Base-by-base conservation (phyloP, 2,797 vertebrate genomes). In the Muscicapa comitata region DNA sequence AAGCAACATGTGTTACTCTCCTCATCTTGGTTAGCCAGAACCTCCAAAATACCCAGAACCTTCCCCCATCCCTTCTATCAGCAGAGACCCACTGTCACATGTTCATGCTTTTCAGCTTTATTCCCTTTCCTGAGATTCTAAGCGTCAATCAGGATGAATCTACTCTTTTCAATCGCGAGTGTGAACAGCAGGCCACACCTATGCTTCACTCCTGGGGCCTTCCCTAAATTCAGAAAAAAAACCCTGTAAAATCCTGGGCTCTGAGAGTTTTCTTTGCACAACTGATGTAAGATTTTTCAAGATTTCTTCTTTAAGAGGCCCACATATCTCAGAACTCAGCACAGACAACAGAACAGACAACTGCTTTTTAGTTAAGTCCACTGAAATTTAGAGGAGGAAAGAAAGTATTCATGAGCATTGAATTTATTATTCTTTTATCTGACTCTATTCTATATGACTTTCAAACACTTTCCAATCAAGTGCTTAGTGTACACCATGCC, bases 301-400 rank as follows among this genome's bases (percentile, higher is more conserved):
- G 57, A 95, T 55, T 43, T 86, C 48, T 93, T 91, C 92, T 80
- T 57, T 24, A 25, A 96, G 92, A 88, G 68, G 77, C 58, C 58
- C 35, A 58, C 5, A 25, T 78, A 91, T 59, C 61, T 95, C 90
- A 93, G 82, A 96, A 96, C 18, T 67, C 63, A 65, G 20, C 17
- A 83, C 33, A 88, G 86, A 78, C 84, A 90, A 86, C 20, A 86
- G 83, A 97, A 93, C 58, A 85, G 57, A 50, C 11, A 13, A 79
- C 11, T 86, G 13, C 79, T 96, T 96, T 94, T 95, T 33, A 37
- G 29, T 62, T 47, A 70, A 78, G 26, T 50, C 83, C 40, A 67
- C 13, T 87, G 84, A 86, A 91, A 91, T 53, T 88, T 42, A 75
- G 16, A 74, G 6, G 19, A 20, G 31, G 15, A 61, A 54, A 75